phyloP scores from a whole-genome alignment of 2,797 vertebrate species.

The Hapalemur alaotrensis region DNA sequence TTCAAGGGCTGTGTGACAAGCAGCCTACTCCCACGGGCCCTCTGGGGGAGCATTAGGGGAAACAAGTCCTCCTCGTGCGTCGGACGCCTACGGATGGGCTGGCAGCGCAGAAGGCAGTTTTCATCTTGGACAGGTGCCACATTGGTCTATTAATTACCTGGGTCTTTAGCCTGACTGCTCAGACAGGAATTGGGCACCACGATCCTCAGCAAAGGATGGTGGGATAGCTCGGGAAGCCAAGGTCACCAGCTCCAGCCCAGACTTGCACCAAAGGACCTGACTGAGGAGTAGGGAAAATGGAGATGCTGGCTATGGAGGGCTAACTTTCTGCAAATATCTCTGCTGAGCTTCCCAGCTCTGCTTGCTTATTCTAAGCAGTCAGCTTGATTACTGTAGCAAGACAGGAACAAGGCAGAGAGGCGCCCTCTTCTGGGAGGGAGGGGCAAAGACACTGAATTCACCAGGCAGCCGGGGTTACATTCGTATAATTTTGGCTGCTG shows the following conservation, averaged over 20 bases:
- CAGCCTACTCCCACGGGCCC: background rate
- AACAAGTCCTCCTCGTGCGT: background rate
- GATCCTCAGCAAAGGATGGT: background rate
- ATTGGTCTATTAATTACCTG: conserved; percentile 44
- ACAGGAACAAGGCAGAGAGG: background rate
- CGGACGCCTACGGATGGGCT: background rate
- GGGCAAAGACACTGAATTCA: background rate
- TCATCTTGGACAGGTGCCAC: conserved; percentile 53
- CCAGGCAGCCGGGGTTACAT: background rate
- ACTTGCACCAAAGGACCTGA: background rate
- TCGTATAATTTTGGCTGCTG: background rate
- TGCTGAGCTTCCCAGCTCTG: background rate
- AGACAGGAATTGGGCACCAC: conserved; percentile 37
- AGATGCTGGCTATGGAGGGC: background rate
- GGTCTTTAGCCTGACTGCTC: conserved; percentile 23
- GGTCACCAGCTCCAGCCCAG: background rate
- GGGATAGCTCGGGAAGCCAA: background rate
- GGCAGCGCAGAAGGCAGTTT: conserved; percentile 33
- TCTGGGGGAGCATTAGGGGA: background rate
- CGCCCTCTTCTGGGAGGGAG: background rate
- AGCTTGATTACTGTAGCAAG: background rate
- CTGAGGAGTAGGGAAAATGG: background rate
- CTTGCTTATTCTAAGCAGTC: background rate
- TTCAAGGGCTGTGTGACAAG: background rate
- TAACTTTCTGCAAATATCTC: background rate